A percentile compares a stretch with the other conserved stretches of the same genome.
Evolutionary conservation across 2,888 invertebrate species (phyloP).

Genomic region (Athrips mouffetella): DNA sequence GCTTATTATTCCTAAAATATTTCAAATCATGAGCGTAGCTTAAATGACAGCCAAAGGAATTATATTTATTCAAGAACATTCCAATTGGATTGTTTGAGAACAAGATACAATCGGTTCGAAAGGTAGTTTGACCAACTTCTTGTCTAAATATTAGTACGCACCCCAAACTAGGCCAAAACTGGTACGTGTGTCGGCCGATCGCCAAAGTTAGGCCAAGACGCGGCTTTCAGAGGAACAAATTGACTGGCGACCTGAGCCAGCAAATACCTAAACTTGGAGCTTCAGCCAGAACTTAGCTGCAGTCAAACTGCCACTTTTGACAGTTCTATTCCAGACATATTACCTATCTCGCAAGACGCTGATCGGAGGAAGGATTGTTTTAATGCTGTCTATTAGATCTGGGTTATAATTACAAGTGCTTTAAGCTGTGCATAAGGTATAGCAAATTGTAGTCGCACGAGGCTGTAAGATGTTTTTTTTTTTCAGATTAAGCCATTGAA

Average conservation of each 20-base stretch:
- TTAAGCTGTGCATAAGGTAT: no score
- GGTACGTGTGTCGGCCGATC: constrained; percentile 22
- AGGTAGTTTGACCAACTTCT: not conserved
- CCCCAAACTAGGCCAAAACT: not conserved
- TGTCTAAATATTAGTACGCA: not conserved
- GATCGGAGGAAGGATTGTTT: not conserved
- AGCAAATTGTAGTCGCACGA: no score
- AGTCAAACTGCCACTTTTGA: not conserved
- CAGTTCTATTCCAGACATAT: constrained; percentile 2
- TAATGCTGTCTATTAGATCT: not conserved
- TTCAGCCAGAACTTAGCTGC: not conserved
- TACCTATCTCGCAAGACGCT: not conserved
- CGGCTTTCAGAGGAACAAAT: constrained; percentile 33
- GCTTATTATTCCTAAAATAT: no score
- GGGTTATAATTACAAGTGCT: not conserved
- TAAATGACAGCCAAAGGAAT: no score
- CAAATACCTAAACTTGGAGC: not conserved
- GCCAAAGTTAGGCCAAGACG: constrained; percentile 29
- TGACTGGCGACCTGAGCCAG: constrained; percentile 19
- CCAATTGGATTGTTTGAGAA: no score
- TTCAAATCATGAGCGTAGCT: no score
- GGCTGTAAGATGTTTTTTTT: no score
- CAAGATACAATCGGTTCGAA: not conserved
- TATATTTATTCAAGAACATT: no score
- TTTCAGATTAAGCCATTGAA: no score